Evolutionary conservation across 2,797 vertebrate genomes (phyloP).

Genomic region (Danio kyathit): DNA sequence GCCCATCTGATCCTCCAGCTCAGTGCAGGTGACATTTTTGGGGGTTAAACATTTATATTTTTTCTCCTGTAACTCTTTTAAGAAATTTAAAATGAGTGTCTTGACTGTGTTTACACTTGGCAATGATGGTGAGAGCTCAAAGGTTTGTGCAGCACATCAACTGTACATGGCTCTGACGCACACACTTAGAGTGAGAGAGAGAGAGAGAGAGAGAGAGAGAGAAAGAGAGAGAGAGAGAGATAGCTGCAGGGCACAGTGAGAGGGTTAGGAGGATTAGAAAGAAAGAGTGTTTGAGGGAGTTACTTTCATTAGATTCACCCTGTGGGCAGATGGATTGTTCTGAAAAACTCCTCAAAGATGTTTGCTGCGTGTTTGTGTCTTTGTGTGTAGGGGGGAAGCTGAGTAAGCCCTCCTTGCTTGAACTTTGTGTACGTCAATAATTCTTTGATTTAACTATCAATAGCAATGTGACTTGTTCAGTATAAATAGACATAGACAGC

Average conservation of each 20-base stretch:
- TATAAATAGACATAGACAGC: slow-evolving; percentile 35
- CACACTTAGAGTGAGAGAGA: not conserved
- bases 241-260: slow-evolving; percentile 8
- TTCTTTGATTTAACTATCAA: slow-evolving; percentile 49
- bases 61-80: no score
- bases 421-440: slow-evolving; percentile 49
- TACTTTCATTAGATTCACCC: slow-evolving; percentile 16
- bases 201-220: no score
- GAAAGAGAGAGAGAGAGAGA: no score
- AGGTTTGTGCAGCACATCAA: no score
- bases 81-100: no score
- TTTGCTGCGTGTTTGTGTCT: slow-evolving; percentile 18
- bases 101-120: no score
- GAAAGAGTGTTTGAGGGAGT: slow-evolving; percentile 4
- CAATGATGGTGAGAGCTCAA: no score
- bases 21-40: no score
- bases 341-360: slow-evolving; percentile 31
- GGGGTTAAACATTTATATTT: no score
- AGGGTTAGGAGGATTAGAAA: slow-evolving; percentile 11
- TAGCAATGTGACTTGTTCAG: slow-evolving; percentile 27
- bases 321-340: slow-evolving; percentile 30
- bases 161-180: not conserved
- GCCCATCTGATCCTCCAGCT: no score
- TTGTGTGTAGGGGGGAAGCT: slow-evolving; percentile 15
- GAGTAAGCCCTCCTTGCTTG: slow-evolving; percentile 5